phyloP scores from a whole-genome alignment of 2,888 invertebrate species.

The Andrena hattorfiana region DNA sequence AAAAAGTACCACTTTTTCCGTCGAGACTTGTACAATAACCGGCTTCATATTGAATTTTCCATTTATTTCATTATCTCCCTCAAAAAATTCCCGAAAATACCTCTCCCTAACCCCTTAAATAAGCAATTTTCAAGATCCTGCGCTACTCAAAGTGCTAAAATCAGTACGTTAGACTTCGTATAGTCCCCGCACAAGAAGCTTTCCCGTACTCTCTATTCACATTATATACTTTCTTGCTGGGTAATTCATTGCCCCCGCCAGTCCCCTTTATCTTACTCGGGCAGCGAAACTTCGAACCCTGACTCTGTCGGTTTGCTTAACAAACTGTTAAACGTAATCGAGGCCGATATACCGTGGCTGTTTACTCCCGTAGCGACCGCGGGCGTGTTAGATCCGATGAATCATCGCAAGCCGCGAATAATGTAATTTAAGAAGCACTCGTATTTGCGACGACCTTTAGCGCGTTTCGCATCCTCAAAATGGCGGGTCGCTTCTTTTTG shows the following conservation, averaged over 20 bases:
- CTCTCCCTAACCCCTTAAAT: no score
- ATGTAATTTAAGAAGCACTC: conserved; percentile 61
- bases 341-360: conserved; percentile 51
- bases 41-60: no score
- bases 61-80: no score
- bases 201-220: not conserved
- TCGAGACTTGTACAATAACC: no score
- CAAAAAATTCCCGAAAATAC: no score
- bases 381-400: conserved; percentile 56
- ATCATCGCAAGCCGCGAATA: conserved; percentile 61
- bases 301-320: conserved; percentile 45
- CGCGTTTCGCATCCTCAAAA: not conserved
- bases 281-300: not conserved
- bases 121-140: no score
- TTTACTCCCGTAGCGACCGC: conserved; percentile 26
- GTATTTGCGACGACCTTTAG: conserved; percentile 16
- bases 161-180: no score
- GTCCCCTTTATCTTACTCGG: not conserved
- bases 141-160: no score
- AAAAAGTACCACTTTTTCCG: no score
- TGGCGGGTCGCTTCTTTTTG: not conserved
- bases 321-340: conserved; percentile 42
- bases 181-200: not conserved
- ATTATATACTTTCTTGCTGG: not conserved
- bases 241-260: not conserved